phyloP scores from a whole-genome alignment of 2,888 invertebrate genomes.

The Rutpela maculata region DNA sequence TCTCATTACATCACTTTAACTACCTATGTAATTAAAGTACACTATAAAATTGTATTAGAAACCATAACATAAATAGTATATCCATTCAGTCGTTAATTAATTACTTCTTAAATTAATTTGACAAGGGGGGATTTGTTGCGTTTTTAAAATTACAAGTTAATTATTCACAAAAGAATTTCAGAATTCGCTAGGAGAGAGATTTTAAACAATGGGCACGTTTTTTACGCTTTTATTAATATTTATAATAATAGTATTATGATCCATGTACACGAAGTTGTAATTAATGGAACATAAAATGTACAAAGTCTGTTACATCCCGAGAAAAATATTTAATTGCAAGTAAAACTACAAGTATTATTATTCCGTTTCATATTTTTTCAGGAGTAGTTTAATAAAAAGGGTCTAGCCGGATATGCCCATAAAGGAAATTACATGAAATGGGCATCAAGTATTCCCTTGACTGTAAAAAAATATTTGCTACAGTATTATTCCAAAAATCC shows the following conservation, averaged over 20 bases:
- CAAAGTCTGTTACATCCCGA: not conserved
- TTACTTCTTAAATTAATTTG: not conserved
- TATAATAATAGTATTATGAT: not conserved
- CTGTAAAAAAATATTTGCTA: no score
- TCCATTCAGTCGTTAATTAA: not conserved
- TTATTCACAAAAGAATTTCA: not conserved
- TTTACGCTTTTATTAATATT: conserved; percentile 6
- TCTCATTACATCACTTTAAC: not conserved
- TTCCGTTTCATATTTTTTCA: no score
- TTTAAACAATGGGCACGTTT: not conserved
- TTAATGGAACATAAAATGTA: not conserved
- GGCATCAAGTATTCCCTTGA: no score
- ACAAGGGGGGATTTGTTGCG: not conserved
- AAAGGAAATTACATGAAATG: no score
- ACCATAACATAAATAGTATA: not conserved
- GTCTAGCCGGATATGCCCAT: no score
- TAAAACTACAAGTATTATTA: no score
- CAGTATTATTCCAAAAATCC: no score
- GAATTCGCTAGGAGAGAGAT: not conserved
- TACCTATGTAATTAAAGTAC: not conserved
- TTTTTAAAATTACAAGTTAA: not conserved
- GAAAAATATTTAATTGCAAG: not conserved
- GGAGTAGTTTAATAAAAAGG: no score
- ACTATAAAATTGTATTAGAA: no score
- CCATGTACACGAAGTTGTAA: not conserved